A percentile compares a stretch with the other conserved stretches of the same genome.
Conservation (phyloP, 2,797 vertebrate species). For the Orientallactaga sibirica region DNA sequence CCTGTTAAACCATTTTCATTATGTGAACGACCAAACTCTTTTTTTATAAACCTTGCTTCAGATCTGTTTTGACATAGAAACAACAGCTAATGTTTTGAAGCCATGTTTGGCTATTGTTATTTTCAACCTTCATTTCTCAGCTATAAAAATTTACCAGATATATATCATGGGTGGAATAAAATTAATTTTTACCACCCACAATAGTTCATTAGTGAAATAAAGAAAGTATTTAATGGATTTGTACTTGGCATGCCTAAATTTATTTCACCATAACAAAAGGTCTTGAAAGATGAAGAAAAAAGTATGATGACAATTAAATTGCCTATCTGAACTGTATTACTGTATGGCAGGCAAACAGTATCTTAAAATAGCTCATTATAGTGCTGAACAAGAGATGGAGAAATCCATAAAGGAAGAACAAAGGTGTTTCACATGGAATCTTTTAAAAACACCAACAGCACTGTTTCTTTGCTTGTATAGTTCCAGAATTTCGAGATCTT, state of each 20-base stretch:
- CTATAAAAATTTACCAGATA: constrained; percentile 81
- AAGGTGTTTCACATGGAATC: constrained; percentile 66
- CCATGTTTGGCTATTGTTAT: constrained; percentile 73
- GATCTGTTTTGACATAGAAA: constrained; percentile 74
- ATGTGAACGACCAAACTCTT: constrained; percentile 36
- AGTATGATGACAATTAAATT: constrained; percentile 81
- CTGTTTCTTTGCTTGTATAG: constrained; percentile 42
- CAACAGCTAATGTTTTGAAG: constrained; percentile 71
- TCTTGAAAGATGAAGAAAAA: constrained; percentile 85
- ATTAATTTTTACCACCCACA: constrained; percentile 85
- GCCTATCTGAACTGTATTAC: constrained; percentile 79
- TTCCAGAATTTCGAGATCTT: constrained; percentile 59
- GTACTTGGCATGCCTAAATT: constrained; percentile 81
- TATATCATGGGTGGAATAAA: constrained; percentile 80
- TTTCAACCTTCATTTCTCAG: constrained; percentile 73
- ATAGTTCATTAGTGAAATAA: constrained; percentile 86
- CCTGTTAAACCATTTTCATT: constrained; percentile 71
- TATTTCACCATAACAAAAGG: constrained; percentile 83
- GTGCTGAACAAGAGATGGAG: constrained; percentile 56
- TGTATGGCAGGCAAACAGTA: constrained; percentile 73
- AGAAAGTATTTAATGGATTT: constrained; percentile 83
- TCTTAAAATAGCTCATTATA: constrained; percentile 60
- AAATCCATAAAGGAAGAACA: constrained; percentile 63
- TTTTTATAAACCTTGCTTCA: constrained; percentile 68
- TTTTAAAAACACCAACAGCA: constrained; percentile 64